Percentiles rank a stretch among this genome's conserved stretches.
phyloP scores from a whole-genome alignment of 2,113 vertebrate species.

The Melospiza georgiana region DNA sequence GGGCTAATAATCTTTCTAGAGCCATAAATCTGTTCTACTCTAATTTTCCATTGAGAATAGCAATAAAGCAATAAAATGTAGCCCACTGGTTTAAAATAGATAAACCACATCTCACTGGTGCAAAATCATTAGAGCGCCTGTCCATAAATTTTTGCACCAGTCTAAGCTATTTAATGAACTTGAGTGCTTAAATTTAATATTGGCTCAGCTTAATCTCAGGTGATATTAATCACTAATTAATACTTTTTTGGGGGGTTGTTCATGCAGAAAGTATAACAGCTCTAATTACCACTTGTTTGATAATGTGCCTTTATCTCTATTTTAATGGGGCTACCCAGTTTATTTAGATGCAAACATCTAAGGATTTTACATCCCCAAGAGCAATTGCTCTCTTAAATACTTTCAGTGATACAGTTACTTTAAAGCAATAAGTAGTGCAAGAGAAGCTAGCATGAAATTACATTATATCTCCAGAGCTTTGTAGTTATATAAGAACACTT shows the following conservation, averaged over 20 bases:
- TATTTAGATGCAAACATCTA: conserved; percentile 74
- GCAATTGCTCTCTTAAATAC: conserved; percentile 72
- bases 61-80: conserved; percentile 5
- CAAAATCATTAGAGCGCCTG: conserved; percentile 26
- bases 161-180: conserved; percentile 56
- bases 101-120: background rate
- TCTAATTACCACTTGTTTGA: conserved; percentile 76
- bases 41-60: conserved; percentile 11
- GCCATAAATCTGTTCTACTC: background rate
- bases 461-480: conserved; percentile 69
- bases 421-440: conserved; percentile 70
- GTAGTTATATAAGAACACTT: conserved; percentile 72
- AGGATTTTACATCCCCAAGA: conserved; percentile 66
- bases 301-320: conserved; percentile 71
- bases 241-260: conserved; percentile 53
- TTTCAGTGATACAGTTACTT: conserved; percentile 69
- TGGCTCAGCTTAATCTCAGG: conserved; percentile 58
- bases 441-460: conserved; percentile 76
- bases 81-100: conserved; percentile 1
- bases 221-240: conserved; percentile 74
- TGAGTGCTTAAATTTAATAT: conserved; percentile 52
- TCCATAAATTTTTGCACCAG: conserved; percentile 41
- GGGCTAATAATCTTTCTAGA: background rate
- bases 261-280: conserved; percentile 68
- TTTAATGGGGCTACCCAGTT: conserved; percentile 65